Evolutionary conservation across 2,797 vertebrate genomes (phyloP).

Genomic region (Crotalus adamanteus): DNA sequence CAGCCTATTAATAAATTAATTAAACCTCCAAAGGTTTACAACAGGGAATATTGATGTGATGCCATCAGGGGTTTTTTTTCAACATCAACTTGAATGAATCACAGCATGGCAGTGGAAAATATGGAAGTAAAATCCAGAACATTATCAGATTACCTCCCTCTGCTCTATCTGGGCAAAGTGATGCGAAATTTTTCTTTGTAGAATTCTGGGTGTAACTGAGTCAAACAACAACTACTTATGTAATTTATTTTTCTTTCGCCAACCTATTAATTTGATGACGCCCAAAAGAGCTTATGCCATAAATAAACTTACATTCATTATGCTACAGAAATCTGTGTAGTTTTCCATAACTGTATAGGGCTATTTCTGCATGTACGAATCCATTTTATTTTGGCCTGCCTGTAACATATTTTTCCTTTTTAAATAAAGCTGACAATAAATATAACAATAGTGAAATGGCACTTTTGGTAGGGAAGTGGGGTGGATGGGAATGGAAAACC

Average conservation of each 20-base stretch:
- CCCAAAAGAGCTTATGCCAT: not conserved
- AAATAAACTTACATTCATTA: not conserved
- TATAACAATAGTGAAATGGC: not conserved
- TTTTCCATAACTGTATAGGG: not conserved
- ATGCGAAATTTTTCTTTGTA: not conserved
- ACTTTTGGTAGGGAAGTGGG: not conserved
- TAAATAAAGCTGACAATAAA: not conserved
- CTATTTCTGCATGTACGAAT: not conserved
- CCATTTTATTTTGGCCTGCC: not conserved
- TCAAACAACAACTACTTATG: not conserved
- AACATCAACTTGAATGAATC: not conserved
- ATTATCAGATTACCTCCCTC: not conserved
- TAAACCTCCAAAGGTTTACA: not conserved
- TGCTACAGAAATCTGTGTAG: not conserved
- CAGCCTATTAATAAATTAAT: not conserved
- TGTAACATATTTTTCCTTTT: not conserved
- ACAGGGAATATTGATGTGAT: not conserved
- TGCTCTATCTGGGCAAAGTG: not conserved
- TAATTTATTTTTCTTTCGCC: not conserved
- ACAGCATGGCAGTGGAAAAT: not conserved
- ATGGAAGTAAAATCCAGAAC: not conserved
- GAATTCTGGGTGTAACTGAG: not conserved
- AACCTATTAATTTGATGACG: not conserved
- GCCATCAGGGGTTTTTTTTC: not conserved
- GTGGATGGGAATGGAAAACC: not conserved